phyloP scores from a whole-genome alignment of 2,888 invertebrate genomes.

The Andrena minutula region DNA sequence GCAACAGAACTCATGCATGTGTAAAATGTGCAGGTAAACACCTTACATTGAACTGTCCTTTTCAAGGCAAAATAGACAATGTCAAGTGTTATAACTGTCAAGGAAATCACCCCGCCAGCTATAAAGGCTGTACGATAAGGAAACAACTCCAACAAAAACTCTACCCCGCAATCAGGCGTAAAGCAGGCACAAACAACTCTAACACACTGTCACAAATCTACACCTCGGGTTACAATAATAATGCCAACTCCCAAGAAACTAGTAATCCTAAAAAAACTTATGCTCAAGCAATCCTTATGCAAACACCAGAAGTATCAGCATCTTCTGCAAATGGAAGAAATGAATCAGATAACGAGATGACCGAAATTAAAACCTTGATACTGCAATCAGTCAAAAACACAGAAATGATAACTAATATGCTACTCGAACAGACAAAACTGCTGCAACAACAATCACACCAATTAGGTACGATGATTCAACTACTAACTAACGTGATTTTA shows the following conservation, averaged over 20 bases:
- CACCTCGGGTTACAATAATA: not conserved
- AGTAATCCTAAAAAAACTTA: not conserved
- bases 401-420: conserved; percentile 12
- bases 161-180: not conserved
- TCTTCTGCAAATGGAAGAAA: not conserved
- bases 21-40: conserved; percentile 11
- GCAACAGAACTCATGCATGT: not conserved
- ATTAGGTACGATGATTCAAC: conserved; percentile 3
- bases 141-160: conserved; percentile 1
- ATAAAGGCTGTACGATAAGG: not conserved
- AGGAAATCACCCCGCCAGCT: not conserved
- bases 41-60: not conserved
- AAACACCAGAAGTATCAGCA: not conserved
- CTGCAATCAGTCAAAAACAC: not conserved
- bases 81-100: not conserved
- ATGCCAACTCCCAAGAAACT: not conserved
- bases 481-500: not conserved
- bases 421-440: conserved; percentile 5
- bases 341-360: not conserved
- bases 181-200: not conserved
- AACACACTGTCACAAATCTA: not conserved
- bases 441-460: not conserved
- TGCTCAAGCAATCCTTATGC: not conserved
- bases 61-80: not conserved
- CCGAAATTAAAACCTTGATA: not conserved